Percentiles rank a stretch among this genome's conserved stretches.
These are phyloP conservation scores for Enchytraeus crypticus DNA, from an alignment of 2,888 invertebrate species.

Conservation along the genomic window DNA sequence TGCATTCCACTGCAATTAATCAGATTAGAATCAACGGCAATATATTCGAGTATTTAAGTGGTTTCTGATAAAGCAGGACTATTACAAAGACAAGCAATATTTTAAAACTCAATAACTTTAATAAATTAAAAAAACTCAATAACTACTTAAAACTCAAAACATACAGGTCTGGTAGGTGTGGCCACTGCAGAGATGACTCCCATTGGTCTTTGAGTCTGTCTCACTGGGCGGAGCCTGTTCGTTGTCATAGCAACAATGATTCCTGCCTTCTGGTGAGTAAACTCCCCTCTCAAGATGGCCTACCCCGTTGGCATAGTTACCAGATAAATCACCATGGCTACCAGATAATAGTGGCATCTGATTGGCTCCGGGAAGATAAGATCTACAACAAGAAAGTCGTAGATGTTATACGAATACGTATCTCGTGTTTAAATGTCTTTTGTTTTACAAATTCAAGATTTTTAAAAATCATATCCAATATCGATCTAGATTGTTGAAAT, in stretches of 20 bases:
- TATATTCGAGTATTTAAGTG: too few relatives aligned
- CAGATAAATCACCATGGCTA: constrained; percentile 1
- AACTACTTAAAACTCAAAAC: neutral
- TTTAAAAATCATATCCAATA: too few relatives aligned
- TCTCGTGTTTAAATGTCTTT: too few relatives aligned
- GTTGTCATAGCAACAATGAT: constrained; percentile 17
- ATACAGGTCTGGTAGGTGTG: constrained; percentile 19
- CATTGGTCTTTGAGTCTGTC: constrained; percentile 7
- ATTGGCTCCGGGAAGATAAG: neutral
- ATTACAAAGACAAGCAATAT: too few relatives aligned
- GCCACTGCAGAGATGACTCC: neutral
- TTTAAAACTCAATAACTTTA: constrained; percentile 42
- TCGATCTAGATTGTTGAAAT: too few relatives aligned
- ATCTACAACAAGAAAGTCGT: constrained; percentile 5
- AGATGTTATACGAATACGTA: too few relatives aligned
- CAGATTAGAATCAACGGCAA: too few relatives aligned
- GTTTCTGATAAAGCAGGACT: too few relatives aligned
- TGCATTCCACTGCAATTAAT: too few relatives aligned
- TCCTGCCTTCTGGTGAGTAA: too few relatives aligned
- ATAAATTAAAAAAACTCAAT: neutral
- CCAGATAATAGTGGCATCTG: constrained; percentile 14
- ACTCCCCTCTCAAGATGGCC: too few relatives aligned
- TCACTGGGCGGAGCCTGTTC: constrained; percentile 18
- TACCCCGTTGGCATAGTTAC: neutral
- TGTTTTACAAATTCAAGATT: too few relatives aligned